These are phyloP conservation scores for Carabus problematicus DNA, from an alignment of 2,888 invertebrate species.

Conservation along the genomic window DNA sequence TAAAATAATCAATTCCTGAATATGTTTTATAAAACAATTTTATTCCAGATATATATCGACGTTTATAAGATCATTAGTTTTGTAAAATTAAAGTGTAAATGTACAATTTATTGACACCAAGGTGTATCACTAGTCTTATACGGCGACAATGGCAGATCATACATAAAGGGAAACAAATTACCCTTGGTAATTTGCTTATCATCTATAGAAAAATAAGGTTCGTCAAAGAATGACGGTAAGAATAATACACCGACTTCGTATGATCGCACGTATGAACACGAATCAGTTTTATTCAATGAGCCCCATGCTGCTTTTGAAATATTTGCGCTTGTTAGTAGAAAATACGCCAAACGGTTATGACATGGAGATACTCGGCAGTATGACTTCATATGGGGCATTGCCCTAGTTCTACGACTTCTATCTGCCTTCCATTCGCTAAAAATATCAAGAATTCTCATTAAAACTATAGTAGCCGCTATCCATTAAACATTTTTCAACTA, in stretches of 20 bases:
- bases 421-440: constrained; percentile 85
- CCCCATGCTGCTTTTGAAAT: constrained; percentile 99
- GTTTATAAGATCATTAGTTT: no score
- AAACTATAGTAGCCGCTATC: constrained; percentile 4
- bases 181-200: constrained; percentile 44
- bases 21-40: not conserved
- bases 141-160: constrained; percentile 80
- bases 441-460: constrained; percentile 45
- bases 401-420: constrained; percentile 71
- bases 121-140: constrained; percentile 75
- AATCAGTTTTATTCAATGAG: constrained; percentile 67
- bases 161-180: constrained; percentile 72
- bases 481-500: constrained; percentile 5
- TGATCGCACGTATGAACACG: constrained; percentile 74
- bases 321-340: constrained; percentile 91
- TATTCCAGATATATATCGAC: no score
- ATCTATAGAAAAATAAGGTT: constrained; percentile 59
- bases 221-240: constrained; percentile 81
- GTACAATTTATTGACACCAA: constrained; percentile 59
- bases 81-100: no score
- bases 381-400: constrained; percentile 95
- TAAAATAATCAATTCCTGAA: no score
- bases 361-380: constrained; percentile 81
- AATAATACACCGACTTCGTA: constrained; percentile 93
- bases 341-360: constrained; percentile 75